Percentiles rank a stretch among this genome's conserved stretches.
Evolutionary conservation across 1,140 invertebrate genomes (phyloP).

Genomic region (Aphelenchoides fujianensis): DNA sequence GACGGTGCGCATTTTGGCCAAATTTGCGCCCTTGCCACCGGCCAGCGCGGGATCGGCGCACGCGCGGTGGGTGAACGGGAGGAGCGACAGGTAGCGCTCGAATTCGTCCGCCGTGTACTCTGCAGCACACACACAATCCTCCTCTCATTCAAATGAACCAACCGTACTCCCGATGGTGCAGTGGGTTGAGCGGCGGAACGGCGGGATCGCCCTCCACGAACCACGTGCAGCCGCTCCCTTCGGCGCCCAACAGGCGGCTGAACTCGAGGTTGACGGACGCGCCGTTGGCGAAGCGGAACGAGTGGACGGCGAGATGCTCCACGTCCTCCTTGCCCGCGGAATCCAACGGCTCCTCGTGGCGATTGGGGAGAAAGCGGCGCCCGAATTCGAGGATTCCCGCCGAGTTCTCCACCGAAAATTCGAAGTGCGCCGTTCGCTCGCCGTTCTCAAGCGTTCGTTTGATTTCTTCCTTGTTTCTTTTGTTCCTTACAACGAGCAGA

Average conservation of each 20-base stretch:
- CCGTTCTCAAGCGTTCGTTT: neutral
- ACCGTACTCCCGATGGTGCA: too few species aligned
- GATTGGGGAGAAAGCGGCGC: too few species aligned
- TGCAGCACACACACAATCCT: too few species aligned
- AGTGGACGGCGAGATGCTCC: neutral
- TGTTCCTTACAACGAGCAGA: neutral
- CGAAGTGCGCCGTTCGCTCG: neutral
- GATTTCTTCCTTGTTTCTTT: too few species aligned
- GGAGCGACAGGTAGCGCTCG: neutral
- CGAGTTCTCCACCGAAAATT: neutral
- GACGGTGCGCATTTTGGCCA: conserved; percentile 26
- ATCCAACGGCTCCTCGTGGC: too few species aligned
- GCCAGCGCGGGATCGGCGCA: conserved; percentile 27
- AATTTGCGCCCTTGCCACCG: conserved; percentile 37
- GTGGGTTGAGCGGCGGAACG: too few species aligned
- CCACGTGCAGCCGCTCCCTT: neutral
- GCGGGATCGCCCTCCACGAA: conserved; percentile 4
- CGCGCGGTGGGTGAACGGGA: conserved; percentile 18
- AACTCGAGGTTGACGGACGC: neutral
- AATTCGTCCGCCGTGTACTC: conserved; percentile 7
- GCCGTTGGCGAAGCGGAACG: neutral
- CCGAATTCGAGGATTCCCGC: neutral
- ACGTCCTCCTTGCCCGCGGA: too few species aligned
- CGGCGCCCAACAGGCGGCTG: neutral
- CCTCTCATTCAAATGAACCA: too few species aligned